Conservation (phyloP, 2,113 vertebrate species). For the Jaculus jaculus region DNA sequence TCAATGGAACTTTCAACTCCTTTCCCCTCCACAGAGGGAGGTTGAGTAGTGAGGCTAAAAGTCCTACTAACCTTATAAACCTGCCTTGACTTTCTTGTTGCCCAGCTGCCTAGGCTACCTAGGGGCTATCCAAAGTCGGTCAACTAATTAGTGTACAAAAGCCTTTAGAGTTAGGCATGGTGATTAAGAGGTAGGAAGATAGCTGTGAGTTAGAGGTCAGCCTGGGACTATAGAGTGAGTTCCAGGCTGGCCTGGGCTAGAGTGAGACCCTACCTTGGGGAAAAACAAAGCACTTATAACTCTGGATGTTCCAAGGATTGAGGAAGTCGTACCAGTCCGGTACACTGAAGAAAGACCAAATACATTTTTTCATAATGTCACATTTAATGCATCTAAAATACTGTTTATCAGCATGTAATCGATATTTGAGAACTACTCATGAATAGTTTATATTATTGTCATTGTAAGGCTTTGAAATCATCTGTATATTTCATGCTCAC, state of each 20-base stretch:
- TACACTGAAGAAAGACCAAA: not conserved
- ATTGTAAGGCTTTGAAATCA: conserved; percentile 9
- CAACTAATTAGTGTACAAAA: not conserved
- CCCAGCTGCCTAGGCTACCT: not conserved
- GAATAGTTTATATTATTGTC: not conserved
- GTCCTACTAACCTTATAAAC: not conserved
- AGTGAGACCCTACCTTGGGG: no score
- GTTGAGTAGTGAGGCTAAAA: not conserved
- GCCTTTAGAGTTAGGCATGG: no score
- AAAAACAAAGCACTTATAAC: not conserved
- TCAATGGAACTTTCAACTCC: not conserved
- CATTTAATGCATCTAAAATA: not conserved
- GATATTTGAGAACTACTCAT: conserved; percentile 15
- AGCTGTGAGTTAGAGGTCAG: no score
- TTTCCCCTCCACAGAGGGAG: not conserved
- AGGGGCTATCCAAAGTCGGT: not conserved
- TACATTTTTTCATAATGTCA: no score
- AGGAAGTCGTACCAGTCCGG: not conserved
- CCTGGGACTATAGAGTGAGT: no score
- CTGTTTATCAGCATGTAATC: not conserved
- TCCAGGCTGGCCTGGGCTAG: no score
- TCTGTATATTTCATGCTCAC: not conserved
- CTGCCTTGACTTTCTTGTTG: not conserved
- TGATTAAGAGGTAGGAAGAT: no score
- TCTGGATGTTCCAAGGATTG: not conserved